A percentile compares a stretch with the other conserved stretches of the same genome.
phyloP scores from a whole-genome alignment of 2,797 vertebrate genomes.

The Hydrophis major region DNA sequence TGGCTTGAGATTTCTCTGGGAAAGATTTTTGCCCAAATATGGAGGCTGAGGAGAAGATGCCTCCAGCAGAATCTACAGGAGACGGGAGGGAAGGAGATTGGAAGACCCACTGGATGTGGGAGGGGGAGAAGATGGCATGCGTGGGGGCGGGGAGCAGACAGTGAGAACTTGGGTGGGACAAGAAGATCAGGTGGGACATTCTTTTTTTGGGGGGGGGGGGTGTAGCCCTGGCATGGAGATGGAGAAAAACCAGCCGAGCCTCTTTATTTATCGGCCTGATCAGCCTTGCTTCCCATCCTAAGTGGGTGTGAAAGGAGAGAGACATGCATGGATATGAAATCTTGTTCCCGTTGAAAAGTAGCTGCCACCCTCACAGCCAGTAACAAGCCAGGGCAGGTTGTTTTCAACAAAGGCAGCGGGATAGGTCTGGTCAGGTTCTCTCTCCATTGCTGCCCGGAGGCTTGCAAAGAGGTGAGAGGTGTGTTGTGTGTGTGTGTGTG shows the following conservation, averaged over 20 bases:
- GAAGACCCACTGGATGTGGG: background rate
- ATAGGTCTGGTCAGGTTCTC: background rate
- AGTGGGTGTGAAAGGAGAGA: background rate
- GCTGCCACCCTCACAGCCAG: background rate
- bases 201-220: background rate
- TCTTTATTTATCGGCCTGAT: background rate
- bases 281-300: background rate
- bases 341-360: background rate
- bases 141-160: background rate
- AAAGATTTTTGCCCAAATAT: background rate
- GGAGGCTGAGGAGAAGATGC: background rate
- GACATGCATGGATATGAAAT: background rate
- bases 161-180: background rate
- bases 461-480: background rate
- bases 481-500: background rate
- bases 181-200: background rate
- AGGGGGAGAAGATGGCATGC: fast-evolving
- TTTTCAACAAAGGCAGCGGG: background rate
- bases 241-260: background rate
- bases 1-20: background rate
- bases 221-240: background rate
- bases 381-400: background rate
- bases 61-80: background rate
- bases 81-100: background rate
- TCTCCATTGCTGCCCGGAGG: background rate